Base-by-base conservation (phyloP, 2,888 invertebrate genomes). In the Agapostemon virescens region DNA sequence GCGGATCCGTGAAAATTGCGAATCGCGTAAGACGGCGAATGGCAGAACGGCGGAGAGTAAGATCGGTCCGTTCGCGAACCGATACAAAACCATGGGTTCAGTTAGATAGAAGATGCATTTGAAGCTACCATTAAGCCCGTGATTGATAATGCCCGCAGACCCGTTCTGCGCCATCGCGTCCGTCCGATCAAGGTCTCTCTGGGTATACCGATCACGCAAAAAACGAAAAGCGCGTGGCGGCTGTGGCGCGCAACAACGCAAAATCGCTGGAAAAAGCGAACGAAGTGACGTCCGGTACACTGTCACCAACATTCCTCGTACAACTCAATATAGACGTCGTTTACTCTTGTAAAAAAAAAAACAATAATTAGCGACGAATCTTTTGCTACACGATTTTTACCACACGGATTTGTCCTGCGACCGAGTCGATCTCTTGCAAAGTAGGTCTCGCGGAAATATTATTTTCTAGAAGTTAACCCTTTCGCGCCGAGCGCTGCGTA, bases 61-160 rank as follows among this genome's bases (percentile, higher is more conserved):
- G 77, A 83, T 84, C 70, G 70, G 77, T 77, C 67, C 68, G 77
- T 73, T 38, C 73, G 77, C 84, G 58, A 67, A 71, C 83, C 81
- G 74, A 82, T 79, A 75, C 64, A 80, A 79, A 84, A 82, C 71
- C 83, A 73, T 74, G 80, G 81, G 83, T 81, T 80, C 75, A 61
- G 86, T 79, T 82, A 84, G 86, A 86, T 87, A 88, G 88, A 88
- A 86, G 87, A 89, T 89, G 86, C 87, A 88, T 87, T 88, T 88
- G 88, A 89, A 84, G 86, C 88, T 89, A 89, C 88, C 89, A 90
- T 90, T 90, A 90, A 88, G 86, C 85, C 80, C 69, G 89, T 90
- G 90, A 90, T 90, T 90, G 90, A 90, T 90, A 90, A 90, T 90
- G 87, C 87, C 88, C 87, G 87, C 86, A 88, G 88, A 88, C 87